Conservation (phyloP, 2,888 invertebrate species). For the Drosophila villosipedis region DNA sequence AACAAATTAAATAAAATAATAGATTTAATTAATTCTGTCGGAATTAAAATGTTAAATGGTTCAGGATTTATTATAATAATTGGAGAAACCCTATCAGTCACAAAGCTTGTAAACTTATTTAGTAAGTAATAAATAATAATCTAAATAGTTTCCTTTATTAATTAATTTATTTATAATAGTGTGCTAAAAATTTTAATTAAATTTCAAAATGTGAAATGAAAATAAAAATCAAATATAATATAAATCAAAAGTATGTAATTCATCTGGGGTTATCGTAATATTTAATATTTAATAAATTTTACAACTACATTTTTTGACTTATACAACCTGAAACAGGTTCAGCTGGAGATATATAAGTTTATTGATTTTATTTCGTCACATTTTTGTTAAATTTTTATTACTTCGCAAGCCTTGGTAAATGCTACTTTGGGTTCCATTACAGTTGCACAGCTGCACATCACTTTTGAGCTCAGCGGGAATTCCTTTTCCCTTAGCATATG, state of each 20-base stretch:
- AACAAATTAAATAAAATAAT: neutral
- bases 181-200: neutral
- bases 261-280: neutral
- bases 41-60: neutral
- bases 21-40: neutral
- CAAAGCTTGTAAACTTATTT: too few species aligned
- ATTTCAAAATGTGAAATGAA: neutral
- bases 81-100: too few species aligned
- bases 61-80: too few species aligned
- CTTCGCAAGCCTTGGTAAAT: neutral
- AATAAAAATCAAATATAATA: neutral
- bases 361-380: neutral
- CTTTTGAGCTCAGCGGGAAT: constrained; percentile 28
- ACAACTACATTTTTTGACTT: neutral
- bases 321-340: neutral
- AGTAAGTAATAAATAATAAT: too few species aligned
- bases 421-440: neutral
- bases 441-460: constrained; percentile 5
- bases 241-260: neutral
- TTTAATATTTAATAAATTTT: neutral
- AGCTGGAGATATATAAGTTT: neutral
- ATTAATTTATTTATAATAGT: too few species aligned
- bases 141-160: too few species aligned
- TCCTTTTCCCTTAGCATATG: constrained; percentile 4
- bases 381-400: neutral